A percentile compares a stretch with the other conserved stretches of the same genome.
These are phyloP conservation scores for Myoxocephalus aenaeus DNA, from an alignment of 2,797 vertebrate species.

Conservation along the genomic window DNA sequence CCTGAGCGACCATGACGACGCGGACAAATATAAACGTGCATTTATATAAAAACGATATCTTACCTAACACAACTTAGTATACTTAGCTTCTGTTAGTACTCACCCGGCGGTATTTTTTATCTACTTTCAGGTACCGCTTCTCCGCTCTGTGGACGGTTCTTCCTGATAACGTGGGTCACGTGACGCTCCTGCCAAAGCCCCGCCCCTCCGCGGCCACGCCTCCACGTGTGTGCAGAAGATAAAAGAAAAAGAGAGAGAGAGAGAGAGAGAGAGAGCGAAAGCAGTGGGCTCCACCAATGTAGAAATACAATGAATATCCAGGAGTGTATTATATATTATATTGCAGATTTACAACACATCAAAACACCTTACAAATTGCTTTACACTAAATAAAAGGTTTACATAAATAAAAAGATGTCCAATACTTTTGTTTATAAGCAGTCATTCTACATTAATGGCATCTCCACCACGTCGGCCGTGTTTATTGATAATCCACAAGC, in stretches of 20 bases:
- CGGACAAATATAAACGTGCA: rapidly evolving
- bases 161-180: constrained; percentile 53
- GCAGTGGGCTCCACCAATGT: background rate
- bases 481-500: background rate
- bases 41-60: rapidly evolving
- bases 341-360: background rate
- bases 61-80: rapidly evolving
- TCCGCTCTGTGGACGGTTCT: constrained; percentile 17
- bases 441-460: background rate
- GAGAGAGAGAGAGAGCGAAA: background rate
- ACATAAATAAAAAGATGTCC: background rate
- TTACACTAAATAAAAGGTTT: background rate
- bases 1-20: background rate
- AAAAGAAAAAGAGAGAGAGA: constrained; percentile 25
- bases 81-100: rapidly evolving
- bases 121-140: background rate
- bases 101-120: background rate
- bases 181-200: constrained; percentile 58
- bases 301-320: background rate
- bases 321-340: background rate
- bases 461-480: background rate
- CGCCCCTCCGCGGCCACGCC: constrained; percentile 57
- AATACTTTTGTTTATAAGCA: background rate
- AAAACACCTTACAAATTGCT: background rate
- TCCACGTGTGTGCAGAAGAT: constrained; percentile 63